phyloP scores from a whole-genome alignment of 2,888 invertebrate species.

The Scaptomyza tumidula region DNA sequence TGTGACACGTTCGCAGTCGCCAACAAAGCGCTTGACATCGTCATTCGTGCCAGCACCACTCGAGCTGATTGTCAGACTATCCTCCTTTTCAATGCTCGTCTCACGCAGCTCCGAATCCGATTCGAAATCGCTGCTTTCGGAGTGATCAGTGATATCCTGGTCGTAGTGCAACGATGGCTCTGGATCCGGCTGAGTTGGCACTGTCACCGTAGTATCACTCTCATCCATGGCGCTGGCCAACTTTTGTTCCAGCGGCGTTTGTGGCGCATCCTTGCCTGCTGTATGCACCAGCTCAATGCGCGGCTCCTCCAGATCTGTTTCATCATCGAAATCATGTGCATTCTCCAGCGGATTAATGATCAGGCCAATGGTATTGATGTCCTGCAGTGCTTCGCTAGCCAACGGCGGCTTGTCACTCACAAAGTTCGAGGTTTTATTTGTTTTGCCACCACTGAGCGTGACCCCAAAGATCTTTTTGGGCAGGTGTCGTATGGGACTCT shows the following conservation, averaged over 20 bases:
- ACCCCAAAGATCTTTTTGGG: constrained; percentile 85
- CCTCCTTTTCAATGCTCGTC: constrained; percentile 83
- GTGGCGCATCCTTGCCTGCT: constrained; percentile 47
- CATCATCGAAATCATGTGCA: constrained; percentile 83
- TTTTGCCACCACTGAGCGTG: constrained; percentile 83
- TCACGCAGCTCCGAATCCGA: constrained; percentile 83
- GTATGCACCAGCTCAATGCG: constrained; percentile 58
- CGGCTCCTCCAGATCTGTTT: constrained; percentile 76
- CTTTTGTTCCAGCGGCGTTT: constrained; percentile 70
- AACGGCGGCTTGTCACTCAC: constrained; percentile 80
- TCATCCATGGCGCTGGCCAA: constrained; percentile 72
- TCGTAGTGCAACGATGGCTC: constrained; percentile 68
- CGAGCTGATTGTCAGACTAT: constrained; percentile 74
- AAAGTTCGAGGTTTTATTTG: constrained; percentile 84
- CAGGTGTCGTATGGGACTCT: constrained; percentile 83
- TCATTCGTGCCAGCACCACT: constrained; percentile 39
- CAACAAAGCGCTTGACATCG: constrained; percentile 83
- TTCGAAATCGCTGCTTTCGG: constrained; percentile 83
- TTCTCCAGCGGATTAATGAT: constrained; percentile 88
- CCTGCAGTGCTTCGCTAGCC: constrained; percentile 63
- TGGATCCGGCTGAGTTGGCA: constrained; percentile 46
- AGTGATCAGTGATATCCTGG: constrained; percentile 82
- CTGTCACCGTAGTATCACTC: constrained; percentile 41
- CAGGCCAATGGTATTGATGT: constrained; percentile 85
- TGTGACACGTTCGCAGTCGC: constrained; percentile 83